phyloP scores from a whole-genome alignment of 1,140 invertebrate species.

The Dendrolimus punctatus region DNA sequence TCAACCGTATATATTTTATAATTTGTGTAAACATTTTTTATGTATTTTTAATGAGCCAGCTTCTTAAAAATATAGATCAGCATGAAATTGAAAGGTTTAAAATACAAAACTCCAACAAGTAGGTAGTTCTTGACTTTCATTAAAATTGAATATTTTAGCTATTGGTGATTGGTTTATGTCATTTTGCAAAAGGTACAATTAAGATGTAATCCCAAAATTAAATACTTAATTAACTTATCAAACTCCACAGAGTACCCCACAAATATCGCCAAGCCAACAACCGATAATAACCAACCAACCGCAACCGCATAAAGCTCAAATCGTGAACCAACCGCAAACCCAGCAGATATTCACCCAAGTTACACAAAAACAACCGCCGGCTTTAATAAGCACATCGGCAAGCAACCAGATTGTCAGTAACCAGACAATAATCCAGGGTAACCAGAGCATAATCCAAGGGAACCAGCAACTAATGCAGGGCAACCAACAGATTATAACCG shows the following conservation, averaged over 20 bases:
- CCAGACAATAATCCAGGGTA: conserved; percentile 34
- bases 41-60: no score
- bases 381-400: conserved; percentile 43
- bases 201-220: no score
- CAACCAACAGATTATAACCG: conserved; percentile 54
- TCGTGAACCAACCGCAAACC: conserved; percentile 41
- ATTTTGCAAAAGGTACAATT: no score
- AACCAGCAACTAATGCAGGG: conserved; percentile 54
- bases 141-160: no score
- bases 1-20: no score
- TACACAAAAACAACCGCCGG: conserved; percentile 53
- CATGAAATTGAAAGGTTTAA: no score
- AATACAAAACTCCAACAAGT: no score
- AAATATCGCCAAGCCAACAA: conserved; percentile 64
- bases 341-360: conserved; percentile 51
- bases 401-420: conserved; percentile 49
- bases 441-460: conserved; percentile 30
- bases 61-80: no score
- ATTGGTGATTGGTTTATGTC: no score
- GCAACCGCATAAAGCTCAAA: conserved; percentile 64
- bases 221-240: neutral
- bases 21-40: no score
- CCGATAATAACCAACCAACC: conserved; percentile 65
- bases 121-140: no score
- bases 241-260: conserved; percentile 47